Evolutionary conservation across 2,888 invertebrate genomes (phyloP), one percentile per base, ranked within the genome.

Genomic region (Nomada ruficornis): DNA sequence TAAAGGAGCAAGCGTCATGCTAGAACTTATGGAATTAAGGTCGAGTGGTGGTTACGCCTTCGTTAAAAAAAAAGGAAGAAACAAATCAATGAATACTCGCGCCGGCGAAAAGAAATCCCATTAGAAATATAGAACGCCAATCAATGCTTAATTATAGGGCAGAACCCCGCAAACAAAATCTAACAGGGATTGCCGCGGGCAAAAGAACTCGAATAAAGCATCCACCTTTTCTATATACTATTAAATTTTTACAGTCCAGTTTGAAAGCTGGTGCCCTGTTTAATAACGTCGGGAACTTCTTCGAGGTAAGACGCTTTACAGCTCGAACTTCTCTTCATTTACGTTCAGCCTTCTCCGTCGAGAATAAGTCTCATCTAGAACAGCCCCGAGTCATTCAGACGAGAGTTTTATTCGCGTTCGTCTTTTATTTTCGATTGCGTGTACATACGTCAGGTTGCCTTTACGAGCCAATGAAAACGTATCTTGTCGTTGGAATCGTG

Each of bases 201-300:
- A 10, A n/a, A 20, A 52, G 42, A 76, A 76, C 68, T 69, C 44
- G 26, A 42, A 42, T 15, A 55, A 59, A 36, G 29, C 54, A n/a
- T 13, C 5, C 23, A 26, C 44, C 36, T 20, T 52, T 20, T 0
- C 13, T 18, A 54, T 26, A 42, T 50, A 18, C 9, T 18, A 2
- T 23, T 23, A 23, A 23, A 23, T n/a, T 23, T 50, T 23, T 23
- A 23, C 47, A n/a, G 5, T 20, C 20, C 13, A 44, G 20, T 63
- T 69, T 54, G 47, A 13, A 23, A 76, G 55, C 44, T 50, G 55
- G 69, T 57, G 13, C 29, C 63, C 55, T 44, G 29, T 23, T 70
- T 76, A 70, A 76, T 76, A 76, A 70, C 69, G 23, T n/a, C 11
- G 54, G 70, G 13, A 63, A 63, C 47, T 70, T 76, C 57, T 15